A percentile compares a stretch with the other conserved stretches of the same genome.
These are phyloP conservation scores for Arge pagana DNA, from an alignment of 2,888 invertebrate species.

Conservation along the genomic window DNA sequence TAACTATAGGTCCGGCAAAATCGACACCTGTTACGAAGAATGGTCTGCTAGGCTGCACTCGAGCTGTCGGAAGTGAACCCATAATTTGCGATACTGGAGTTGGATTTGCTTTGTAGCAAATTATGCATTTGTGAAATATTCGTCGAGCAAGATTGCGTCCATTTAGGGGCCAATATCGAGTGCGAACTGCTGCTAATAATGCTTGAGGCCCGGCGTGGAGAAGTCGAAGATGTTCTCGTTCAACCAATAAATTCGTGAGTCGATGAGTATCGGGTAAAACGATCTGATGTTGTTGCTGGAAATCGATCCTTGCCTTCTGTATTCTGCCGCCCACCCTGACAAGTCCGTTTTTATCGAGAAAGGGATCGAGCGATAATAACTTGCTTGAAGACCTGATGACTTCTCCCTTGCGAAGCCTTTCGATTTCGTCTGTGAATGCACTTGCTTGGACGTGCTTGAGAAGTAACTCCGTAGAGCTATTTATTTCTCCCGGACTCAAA, in stretches of 20 bases:
- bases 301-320: conserved; percentile 29
- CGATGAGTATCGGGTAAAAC: conserved; percentile 34
- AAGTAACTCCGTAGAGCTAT: too few species aligned
- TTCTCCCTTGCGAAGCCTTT: background rate
- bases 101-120: conserved; percentile 21
- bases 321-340: conserved; percentile 43
- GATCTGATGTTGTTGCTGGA: conserved; percentile 39
- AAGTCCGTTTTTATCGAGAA: conserved; percentile 32
- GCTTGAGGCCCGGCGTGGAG: conserved; percentile 16
- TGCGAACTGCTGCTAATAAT: conserved; percentile 18
- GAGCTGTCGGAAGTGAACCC: conserved; percentile 13
- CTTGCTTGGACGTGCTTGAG: conserved; percentile 15
- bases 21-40: conserved; percentile 6
- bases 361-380: conserved; percentile 28
- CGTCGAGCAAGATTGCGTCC: too few species aligned
- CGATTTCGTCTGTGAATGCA: conserved; percentile 4
- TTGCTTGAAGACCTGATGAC: conserved; percentile 7
- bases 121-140: conserved; percentile 14
- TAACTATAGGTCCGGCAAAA: conserved; percentile 10
- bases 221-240: conserved; percentile 3
- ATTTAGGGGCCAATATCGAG: conserved; percentile 22
- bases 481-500: too few species aligned
- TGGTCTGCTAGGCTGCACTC: background rate
- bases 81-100: conserved; percentile 6
- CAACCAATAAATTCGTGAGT: conserved; percentile 21